Evolutionary conservation across 2,888 invertebrate genomes (phyloP), one percentile per base, ranked within the genome.

Genomic region (Dasysyrphus tricinctus): DNA sequence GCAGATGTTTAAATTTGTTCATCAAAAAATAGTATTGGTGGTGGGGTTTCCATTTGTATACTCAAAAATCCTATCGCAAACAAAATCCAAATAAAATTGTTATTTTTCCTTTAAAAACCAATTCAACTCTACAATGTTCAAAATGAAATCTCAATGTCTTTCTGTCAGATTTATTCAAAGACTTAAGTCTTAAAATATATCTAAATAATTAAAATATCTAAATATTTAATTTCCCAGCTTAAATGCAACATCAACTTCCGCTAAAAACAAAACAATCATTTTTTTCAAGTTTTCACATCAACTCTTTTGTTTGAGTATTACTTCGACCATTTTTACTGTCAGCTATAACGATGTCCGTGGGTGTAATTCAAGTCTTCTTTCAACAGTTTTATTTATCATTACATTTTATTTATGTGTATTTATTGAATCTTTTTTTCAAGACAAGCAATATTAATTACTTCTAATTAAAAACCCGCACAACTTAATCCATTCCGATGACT

Each of bases 271-370:
- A 82, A 56, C 63, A 56, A 49, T 61, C 37, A 11, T 37, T 37
- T 67, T 70, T 65, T 61, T 73, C 54, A 14, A 65, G 85, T 85
- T 85, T 39, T 63, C 44, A 16, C 11, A 12, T 51, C 81, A 81
- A 63, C 81, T 85, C 85, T 80, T 85, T 80, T 78, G 77, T 80
- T 73, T 84, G 12, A 1, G 6, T 24, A 51, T 51, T 42, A 12
- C 3, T 5, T 54, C 24, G 12, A 6, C 24, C 16, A 9, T 11
- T 29, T n/a, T 12, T 32, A 16, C 9, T 61, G 29, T 61, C 29
- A 44, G n/a, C 42, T 42, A 44, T 72, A 5, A 11, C 24, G 0
- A 65, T n/a, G 12, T 74, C 77, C 42, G 81, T 69, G 73, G 85
- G 85, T 56, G 84, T 72, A 47, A 56, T 61, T 59, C 44, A 32